phyloP scores from a whole-genome alignment of 2,888 invertebrate species.

The Chymomyza procnemis region DNA sequence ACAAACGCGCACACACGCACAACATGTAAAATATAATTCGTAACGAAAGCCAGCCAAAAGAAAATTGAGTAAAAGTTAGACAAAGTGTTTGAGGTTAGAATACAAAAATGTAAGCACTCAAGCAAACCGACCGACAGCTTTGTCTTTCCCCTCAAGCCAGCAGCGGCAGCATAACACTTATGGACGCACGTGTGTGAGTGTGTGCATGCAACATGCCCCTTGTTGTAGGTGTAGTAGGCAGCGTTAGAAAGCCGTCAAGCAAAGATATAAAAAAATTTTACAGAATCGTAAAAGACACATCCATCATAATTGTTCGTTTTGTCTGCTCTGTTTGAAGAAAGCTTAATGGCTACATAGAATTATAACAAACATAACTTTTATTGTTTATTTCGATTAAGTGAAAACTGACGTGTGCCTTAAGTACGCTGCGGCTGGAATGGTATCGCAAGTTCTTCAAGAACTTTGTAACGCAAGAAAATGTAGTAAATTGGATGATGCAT shows the following conservation, averaged over 20 bases:
- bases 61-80: conserved; percentile 33
- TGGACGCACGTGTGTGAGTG: too few species aligned
- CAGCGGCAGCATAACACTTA: neutral
- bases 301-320: neutral
- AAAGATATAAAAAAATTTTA: conserved; percentile 7
- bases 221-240: neutral
- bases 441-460: too few species aligned
- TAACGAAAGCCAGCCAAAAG: conserved; percentile 37
- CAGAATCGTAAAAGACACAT: neutral
- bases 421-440: too few species aligned
- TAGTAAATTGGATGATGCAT: too few species aligned
- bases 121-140: neutral
- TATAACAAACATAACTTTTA: conserved; percentile 31
- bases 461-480: too few species aligned
- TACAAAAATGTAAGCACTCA: conserved; percentile 1
- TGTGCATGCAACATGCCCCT: neutral
- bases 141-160: neutral
- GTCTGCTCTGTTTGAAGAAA: conserved; percentile 42
- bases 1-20: conserved; percentile 22
- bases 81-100: conserved; percentile 64
- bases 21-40: conserved; percentile 51
- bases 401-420: conserved; percentile 24
- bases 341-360: conserved; percentile 33
- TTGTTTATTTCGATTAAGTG: conserved; percentile 42
- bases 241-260: conserved; percentile 9